These are phyloP conservation scores for Caiman crocodilus DNA, from an alignment of 2,797 vertebrate species.

Conservation along the genomic window DNA sequence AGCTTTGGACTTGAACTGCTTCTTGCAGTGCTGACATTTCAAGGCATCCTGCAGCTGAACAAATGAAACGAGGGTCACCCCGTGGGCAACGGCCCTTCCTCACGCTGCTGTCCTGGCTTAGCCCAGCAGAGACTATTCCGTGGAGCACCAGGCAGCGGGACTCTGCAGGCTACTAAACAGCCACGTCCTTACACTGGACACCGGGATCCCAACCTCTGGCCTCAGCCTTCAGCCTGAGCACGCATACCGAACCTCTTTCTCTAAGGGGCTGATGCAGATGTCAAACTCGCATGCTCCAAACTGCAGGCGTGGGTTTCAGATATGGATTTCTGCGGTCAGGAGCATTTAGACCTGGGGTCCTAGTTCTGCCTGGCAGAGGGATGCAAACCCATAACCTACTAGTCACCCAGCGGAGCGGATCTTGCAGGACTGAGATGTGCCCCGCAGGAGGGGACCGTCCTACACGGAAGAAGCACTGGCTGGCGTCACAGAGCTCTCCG, in stretches of 20 bases:
- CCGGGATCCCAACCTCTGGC: not conserved
- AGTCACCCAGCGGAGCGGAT: not conserved
- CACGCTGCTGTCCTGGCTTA: not conserved
- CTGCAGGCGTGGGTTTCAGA: conserved; percentile 31
- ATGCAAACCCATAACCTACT: conserved; percentile 32
- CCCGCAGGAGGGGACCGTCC: not conserved
- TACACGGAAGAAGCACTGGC: not conserved
- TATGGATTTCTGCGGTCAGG: conserved; percentile 10
- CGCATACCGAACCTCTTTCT: not conserved
- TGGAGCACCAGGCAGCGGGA: not conserved
- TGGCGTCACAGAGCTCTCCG: not conserved
- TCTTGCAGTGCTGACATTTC: conserved; percentile 96
- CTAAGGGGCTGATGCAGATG: not conserved
- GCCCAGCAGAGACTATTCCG: not conserved
- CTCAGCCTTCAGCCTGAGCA: not conserved
- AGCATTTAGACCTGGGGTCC: conserved; percentile 49
- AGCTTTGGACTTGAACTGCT: conserved; percentile 98
- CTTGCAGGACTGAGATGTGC: accelerated
- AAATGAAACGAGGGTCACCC: conserved; percentile 2
- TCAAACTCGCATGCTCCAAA: conserved; percentile 7
- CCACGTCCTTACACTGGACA: not conserved
- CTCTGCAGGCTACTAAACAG: accelerated
- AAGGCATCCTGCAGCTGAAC: conserved; percentile 94
- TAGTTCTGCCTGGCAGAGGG: conserved; percentile 8
- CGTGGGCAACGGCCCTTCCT: not conserved